Base-by-base conservation (phyloP, 2,888 invertebrate genomes). In the Agonopterix subpropinquella region DNA sequence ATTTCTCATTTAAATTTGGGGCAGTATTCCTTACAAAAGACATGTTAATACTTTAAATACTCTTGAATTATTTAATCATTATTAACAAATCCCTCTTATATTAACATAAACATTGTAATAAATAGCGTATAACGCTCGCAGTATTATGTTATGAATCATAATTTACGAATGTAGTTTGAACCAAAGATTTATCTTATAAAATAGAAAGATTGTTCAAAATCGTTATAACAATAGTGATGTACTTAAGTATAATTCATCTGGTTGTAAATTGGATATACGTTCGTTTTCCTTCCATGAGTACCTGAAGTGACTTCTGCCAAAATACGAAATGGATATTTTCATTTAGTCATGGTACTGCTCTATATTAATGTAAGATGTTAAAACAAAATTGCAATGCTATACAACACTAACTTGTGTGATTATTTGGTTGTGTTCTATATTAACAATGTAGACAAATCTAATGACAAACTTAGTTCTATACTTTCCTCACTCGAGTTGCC, bases 21-120 rank as follows among this genome's bases (percentile, higher is more conserved):
- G 77, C 82, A 80, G 76, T 82, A 85, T 85, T 86, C 80, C 82
- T 83, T 73, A 59, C 66, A 88, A 88, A 87, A 88, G 87, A 88
- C 87, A 88, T 83, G 73, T 79, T 77, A 70, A 69, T 72, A 74
- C 69, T 72, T 72, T 68, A 69, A 65, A 67, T 57, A 63, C 55
- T 58, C 59, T 67, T 66, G 69, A 68, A 63, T 66, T 65, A 63
- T 67, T 67, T 62, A 69, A 39, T 59, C 68, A 63, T 67, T 74
- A 70, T 64, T 73, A 73, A 76, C 70, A 55, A 68, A 69, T 60
- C 62, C 56, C 63, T 58, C 58, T 67, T 70, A 73, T 59, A 66
- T 62, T 73, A 65, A 72, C 64, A 49, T 44, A 59, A 66, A 62
- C 56, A 50, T 55, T 49, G 47, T 43, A 50, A 47, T 49, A 41